These are phyloP conservation scores for Brenthis hecate DNA, from an alignment of 2,888 invertebrate species.

Conservation along the genomic window DNA sequence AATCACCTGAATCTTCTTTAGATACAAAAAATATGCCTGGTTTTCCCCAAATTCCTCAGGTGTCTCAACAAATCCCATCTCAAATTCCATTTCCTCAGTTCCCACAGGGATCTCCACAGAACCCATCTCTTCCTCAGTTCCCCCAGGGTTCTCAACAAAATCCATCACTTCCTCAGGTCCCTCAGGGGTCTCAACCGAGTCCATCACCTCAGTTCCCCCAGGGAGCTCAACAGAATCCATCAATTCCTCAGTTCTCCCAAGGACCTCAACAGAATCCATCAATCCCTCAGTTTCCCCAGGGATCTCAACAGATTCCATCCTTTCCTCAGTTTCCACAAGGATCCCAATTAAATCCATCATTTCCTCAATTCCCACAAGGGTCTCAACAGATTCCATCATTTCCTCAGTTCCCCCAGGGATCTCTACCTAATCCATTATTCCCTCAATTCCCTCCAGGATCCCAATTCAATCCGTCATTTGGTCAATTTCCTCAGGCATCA, in stretches of 20 bases:
- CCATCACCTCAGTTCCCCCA: slow-evolving; percentile 48
- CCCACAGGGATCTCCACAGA: slow-evolving; percentile 39
- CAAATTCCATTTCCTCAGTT: slow-evolving; percentile 43
- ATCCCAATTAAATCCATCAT: background rate
- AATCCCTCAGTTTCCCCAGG: slow-evolving; percentile 1
- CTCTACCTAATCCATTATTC: background rate
- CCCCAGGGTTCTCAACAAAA: slow-evolving; percentile 42
- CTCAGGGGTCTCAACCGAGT: slow-evolving; percentile 43
- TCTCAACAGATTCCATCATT: background rate
- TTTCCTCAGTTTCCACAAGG: background rate
- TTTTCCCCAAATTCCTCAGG: slow-evolving; percentile 43
- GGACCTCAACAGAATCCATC: slow-evolving; percentile 3
- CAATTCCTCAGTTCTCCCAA: slow-evolving; percentile 17
- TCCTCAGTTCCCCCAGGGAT: background rate
- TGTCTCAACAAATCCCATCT: slow-evolving; percentile 45
- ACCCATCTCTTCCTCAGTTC: slow-evolving; percentile 34
- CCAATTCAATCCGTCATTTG: background rate
- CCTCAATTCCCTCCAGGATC: background rate
- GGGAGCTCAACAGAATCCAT: slow-evolving; percentile 12
- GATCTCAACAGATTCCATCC: background rate
- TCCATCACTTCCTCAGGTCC: slow-evolving; percentile 43
- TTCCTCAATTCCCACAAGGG: background rate
- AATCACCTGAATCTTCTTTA: slow-evolving; percentile 38
- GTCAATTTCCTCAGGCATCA: background rate
- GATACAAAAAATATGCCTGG: slow-evolving; percentile 43